Evolutionary conservation across 1,140 invertebrate genomes (phyloP), one percentile per base, ranked within the genome.

Genomic region (Drosophila arizonae): DNA sequence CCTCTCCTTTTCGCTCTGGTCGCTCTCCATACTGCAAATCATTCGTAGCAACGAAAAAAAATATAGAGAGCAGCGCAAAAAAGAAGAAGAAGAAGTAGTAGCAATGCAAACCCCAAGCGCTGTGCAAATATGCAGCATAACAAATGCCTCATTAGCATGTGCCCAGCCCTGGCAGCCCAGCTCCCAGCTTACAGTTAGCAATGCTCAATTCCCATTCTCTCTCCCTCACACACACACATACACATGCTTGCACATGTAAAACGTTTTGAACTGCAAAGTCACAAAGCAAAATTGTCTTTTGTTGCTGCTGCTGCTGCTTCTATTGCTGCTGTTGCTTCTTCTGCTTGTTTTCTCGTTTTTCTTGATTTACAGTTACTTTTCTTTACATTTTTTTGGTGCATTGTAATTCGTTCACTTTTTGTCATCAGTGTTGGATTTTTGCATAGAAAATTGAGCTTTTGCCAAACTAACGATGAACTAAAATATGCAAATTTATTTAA

Each of bases 401-500:
- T 77, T 80, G 77, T 81, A 85, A 86, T 77, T 85, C 77, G 74
- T 81, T 72, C 79, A 65, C 64, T 71, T 79, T 79, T 80, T 84
- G 77, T 71, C 81, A 84, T 80, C 81, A 76, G 63, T 64, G 73
- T 71, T 86, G 77, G 71, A 86, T 74, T 85, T 85, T 85, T 77
- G 81, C 81, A 85, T 80, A 81, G 74, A 86, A 72, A 85, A 85
- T 85, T 81, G 75, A 85, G 76, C 81, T 86, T 86, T 86, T 86
- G 81, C 81, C 81, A 81, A 86, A 86, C 81, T 86, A 86, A 86
- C 81, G 77, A 86, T 77, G 77, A 86, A 85, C 81, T 86, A 81
- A 86, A 86, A 85, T 86, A 86, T 86, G 81, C 81, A 86, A 86
- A 86, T 86, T 86, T 86, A 81, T 86, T 86, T 86, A 86, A 86